phyloP scores from a whole-genome alignment of 2,113 vertebrate genomes.

The Acrocephalus kingi region DNA sequence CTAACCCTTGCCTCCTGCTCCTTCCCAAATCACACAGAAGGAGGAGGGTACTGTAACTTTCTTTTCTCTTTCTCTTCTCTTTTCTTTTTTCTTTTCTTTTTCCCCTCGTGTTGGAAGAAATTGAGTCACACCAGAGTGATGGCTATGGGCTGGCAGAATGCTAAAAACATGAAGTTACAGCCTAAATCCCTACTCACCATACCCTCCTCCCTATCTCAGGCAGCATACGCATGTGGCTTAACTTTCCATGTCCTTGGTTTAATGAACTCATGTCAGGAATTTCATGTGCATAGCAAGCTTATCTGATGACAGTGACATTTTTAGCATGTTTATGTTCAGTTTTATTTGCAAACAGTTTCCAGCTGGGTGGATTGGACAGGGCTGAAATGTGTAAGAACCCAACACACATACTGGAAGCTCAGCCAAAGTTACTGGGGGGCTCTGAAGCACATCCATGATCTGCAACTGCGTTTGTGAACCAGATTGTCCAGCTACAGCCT shows the following conservation, averaged over 20 bases:
- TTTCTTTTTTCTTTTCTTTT: too few species aligned
- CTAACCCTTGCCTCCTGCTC: background rate
- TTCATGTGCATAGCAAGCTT: conserved; percentile 43
- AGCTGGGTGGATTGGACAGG: background rate
- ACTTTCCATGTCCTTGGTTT: conserved; percentile 17
- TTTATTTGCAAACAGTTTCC: background rate
- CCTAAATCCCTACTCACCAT: background rate
- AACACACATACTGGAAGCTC: background rate
- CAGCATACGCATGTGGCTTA: background rate
- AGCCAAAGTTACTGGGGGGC: background rate
- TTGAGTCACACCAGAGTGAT: background rate
- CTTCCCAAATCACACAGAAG: background rate
- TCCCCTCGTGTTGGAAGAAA: background rate
- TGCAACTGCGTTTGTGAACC: background rate
- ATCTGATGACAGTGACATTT: conserved; percentile 46
- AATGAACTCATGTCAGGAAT: conserved; percentile 32
- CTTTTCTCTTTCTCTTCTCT: too few species aligned
- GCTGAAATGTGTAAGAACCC: background rate
- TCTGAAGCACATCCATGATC: background rate
- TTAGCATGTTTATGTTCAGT: background rate
- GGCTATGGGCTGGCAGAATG: background rate
- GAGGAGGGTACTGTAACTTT: background rate
- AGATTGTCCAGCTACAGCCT: conserved; percentile 27
- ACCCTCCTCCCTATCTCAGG: background rate
- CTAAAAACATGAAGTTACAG: background rate